These are phyloP conservation scores for Luperina testacea DNA, from an alignment of 2,888 invertebrate species.

Conservation along the genomic window DNA sequence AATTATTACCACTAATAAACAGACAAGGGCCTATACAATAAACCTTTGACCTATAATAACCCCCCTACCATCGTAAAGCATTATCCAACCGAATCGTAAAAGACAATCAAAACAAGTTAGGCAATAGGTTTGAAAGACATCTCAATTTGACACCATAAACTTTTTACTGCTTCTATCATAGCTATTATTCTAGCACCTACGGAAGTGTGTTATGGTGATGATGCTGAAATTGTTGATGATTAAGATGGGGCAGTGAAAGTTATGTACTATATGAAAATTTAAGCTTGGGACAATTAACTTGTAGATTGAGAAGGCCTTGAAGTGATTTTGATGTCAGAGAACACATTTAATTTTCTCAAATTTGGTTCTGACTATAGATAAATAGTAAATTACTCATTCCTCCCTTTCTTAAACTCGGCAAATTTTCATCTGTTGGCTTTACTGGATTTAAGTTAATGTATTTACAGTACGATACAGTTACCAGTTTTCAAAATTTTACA, in stretches of 20 bases:
- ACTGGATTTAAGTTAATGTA: fast-evolving
- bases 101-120: constrained; percentile 57
- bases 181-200: constrained; percentile 51
- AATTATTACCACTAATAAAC: constrained; percentile 66
- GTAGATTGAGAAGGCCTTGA: neutral
- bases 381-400: neutral
- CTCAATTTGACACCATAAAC: constrained; percentile 65
- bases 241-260: constrained; percentile 30
- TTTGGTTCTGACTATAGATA: neutral
- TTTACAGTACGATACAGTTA: no score
- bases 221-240: constrained; percentile 34
- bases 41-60: constrained; percentile 71
- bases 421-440: neutral
- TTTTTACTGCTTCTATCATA: constrained; percentile 56
- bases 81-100: constrained; percentile 69
- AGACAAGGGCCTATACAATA: constrained; percentile 64
- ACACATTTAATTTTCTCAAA: neutral
- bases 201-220: constrained; percentile 26
- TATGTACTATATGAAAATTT: neutral
- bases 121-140: constrained; percentile 53
- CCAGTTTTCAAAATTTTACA: neutral
- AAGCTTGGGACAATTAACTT: neutral
- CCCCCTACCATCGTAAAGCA: constrained; percentile 65
- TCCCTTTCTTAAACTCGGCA: neutral
- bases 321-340: constrained; percentile 6